A percentile compares a stretch with the other conserved stretches of the same genome.
Conservation (phyloP, 2,797 vertebrate genomes). For the Melanogrammus aeglefinus region DNA sequence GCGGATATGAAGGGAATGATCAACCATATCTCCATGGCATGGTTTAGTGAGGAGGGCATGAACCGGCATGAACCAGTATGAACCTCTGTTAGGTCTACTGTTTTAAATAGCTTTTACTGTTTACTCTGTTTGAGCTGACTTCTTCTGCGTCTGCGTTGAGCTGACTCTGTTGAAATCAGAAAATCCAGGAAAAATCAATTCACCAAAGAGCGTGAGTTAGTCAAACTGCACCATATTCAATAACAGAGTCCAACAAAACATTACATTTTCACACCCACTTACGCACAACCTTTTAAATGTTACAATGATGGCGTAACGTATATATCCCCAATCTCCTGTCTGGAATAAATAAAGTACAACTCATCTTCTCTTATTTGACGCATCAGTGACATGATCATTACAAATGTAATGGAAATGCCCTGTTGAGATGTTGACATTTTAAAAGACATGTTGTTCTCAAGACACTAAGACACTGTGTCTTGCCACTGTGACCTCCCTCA, state of each 20-base stretch:
- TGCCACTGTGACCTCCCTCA: too few species aligned
- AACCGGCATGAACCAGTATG: background rate
- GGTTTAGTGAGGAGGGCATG: conserved; percentile 9
- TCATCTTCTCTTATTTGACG: background rate
- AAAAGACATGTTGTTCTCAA: too few species aligned
- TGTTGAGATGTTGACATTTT: too few species aligned
- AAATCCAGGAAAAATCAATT: conserved; percentile 3
- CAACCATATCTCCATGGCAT: conserved; percentile 8
- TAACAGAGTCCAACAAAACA: background rate
- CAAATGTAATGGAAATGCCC: too few species aligned
- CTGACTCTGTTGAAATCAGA: conserved; percentile 55
- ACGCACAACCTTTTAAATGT: background rate
- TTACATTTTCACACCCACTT: background rate
- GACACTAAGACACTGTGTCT: too few species aligned
- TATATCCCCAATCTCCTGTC: background rate
- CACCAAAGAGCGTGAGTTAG: background rate
- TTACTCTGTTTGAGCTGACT: conserved; percentile 50
- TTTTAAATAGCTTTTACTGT: conserved; percentile 5
- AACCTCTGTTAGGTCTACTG: conserved; percentile 25
- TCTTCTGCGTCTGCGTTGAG: conserved; percentile 49
- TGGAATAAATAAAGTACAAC: background rate
- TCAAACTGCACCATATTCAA: background rate
- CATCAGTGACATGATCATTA: background rate
- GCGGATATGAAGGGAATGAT: conserved; percentile 15
- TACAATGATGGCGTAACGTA: background rate